Base-by-base conservation (phyloP, 1,140 invertebrate genomes). In the Ooceraea biroi region DNA sequence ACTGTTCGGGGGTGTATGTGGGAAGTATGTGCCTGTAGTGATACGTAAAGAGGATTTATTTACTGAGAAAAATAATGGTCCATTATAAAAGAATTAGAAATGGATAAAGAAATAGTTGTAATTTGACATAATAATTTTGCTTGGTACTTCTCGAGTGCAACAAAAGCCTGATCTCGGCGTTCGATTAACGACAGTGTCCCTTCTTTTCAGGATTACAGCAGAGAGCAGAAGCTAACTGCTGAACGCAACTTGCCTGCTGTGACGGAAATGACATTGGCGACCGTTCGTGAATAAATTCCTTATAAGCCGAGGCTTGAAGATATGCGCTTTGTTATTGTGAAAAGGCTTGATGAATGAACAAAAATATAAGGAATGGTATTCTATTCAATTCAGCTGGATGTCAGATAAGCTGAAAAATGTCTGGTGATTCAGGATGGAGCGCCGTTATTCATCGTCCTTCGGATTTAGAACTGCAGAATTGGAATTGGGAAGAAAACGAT, bases 381-480 rank as follows among this genome's bases (percentile, higher is more conserved):
- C 83, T 85, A 66, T 85, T 90, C 25, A 69, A 83, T 71, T 50
- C 71, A 83, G 60, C 85, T 92, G 88, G 84, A 92, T 91, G 90
- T 92, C 86, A 92, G 89, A 93, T 91, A 91, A 92, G 88, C 84
- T 82, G 73, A 94, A 94, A 94, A 91, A 94, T 94, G 94, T 94
- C 94, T 87, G 94, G 93, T 90, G 93, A 94, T 88, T 94, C 94
- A 88, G 95, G 95, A 86, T 96, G 95, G 95, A 95, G 95, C 88
- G 95, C 95, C 83, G 95, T 96, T 88, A 95, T 96, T 87, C 95
- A 96, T 91, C 95, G 95, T 93, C 95, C 95, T 73, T 95, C 95
- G 77, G 95, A 96, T 90, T 87, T 94, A 84, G 93, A 94, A 88
- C 74, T 94, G 19, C 92, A 92, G 71, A 94, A 92, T 91, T 94